phyloP scores from a whole-genome alignment of 2,113 vertebrate species.

The Neolamprologus kungweensis region DNA sequence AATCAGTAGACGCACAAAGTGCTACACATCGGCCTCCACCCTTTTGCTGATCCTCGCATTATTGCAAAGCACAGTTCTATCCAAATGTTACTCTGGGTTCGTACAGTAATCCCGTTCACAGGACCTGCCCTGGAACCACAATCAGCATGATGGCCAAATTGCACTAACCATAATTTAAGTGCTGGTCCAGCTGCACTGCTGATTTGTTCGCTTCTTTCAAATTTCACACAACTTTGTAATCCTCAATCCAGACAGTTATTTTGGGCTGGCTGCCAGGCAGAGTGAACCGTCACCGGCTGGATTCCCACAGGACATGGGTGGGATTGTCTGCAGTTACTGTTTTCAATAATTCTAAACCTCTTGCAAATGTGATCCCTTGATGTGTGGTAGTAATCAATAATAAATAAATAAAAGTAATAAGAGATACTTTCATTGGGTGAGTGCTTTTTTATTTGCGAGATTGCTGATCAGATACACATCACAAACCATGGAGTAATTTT shows the following conservation, averaged over 20 bases:
- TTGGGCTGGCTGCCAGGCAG: constrained; percentile 8
- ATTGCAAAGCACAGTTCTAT: not conserved
- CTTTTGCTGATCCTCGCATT: not conserved
- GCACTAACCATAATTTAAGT: not conserved
- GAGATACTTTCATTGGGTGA: not conserved
- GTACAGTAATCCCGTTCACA: not conserved
- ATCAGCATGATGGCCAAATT: constrained; percentile 1
- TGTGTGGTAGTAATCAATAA: not conserved
- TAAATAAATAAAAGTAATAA: not conserved
- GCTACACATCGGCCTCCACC: not conserved
- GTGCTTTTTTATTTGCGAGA: not conserved
- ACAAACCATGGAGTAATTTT: not conserved
- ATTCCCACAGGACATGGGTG: constrained; percentile 22
- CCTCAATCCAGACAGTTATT: constrained; percentile 35
- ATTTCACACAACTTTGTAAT: constrained; percentile 14
- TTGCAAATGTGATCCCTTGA: not conserved
- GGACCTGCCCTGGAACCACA: not conserved
- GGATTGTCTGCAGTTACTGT: not conserved
- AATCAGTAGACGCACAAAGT: not conserved
- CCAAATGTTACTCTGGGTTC: not conserved
- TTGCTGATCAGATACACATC: not conserved
- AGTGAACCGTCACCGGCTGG: not conserved
- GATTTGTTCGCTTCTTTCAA: not conserved
- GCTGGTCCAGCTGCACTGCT: not conserved
- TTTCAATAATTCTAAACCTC: not conserved